A percentile compares a stretch with the other conserved stretches of the same genome.
Conservation (phyloP, 2,888 invertebrate species). For the Trichopoda pennipes region DNA sequence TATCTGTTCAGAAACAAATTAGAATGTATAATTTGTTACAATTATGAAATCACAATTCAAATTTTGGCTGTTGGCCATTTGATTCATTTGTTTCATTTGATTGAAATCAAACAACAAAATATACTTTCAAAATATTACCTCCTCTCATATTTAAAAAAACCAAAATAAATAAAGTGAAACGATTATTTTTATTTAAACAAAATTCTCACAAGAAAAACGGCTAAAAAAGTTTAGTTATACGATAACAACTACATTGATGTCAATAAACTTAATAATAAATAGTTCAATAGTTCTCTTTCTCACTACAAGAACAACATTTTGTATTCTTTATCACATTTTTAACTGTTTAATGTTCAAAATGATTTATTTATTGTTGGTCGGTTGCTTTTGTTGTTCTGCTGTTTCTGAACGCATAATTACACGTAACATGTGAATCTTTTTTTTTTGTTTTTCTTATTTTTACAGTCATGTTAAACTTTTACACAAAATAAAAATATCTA, state of each 20-base stretch:
- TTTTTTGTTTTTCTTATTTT: conserved; percentile 7
- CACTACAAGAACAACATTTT: not conserved
- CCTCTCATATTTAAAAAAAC: not conserved
- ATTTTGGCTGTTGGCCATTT: not conserved
- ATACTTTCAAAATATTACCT: not conserved
- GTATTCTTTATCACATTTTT: no score
- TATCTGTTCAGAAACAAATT: conserved; percentile 36
- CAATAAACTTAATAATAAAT: conserved; percentile 5
- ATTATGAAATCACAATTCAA: conserved; percentile 53
- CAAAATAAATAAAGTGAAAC: no score
- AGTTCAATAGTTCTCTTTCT: not conserved
- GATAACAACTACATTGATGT: not conserved
- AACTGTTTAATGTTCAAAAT: conserved; percentile 2
- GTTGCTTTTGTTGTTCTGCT: not conserved
- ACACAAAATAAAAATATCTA: not conserved
- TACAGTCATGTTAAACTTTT: not conserved
- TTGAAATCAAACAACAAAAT: not conserved
- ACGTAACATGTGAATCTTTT: conserved; percentile 51
- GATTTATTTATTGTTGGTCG: not conserved
- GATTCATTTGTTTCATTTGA: not conserved
- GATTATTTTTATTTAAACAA: not conserved
- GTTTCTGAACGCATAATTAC: conserved; percentile 56
- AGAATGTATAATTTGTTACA: conserved; percentile 46
- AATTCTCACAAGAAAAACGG: conserved; percentile 22
- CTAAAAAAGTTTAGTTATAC: not conserved